These are phyloP conservation scores for Netelia fuscicornis DNA, from an alignment of 2,888 invertebrate genomes.

Conservation along the genomic window DNA sequence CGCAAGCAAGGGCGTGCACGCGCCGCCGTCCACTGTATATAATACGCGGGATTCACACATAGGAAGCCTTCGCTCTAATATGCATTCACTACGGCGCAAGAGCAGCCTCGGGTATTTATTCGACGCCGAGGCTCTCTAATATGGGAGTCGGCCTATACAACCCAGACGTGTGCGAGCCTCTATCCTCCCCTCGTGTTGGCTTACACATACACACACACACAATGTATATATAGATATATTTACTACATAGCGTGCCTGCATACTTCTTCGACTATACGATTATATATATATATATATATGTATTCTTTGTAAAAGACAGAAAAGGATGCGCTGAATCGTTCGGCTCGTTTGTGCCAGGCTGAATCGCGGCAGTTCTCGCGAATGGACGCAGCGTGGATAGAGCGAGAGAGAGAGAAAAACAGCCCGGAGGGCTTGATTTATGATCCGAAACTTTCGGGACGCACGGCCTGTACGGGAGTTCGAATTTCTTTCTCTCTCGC, in stretches of 20 bases:
- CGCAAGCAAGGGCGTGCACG: constrained; percentile 61
- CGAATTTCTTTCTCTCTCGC: constrained; percentile 40
- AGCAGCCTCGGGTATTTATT: constrained; percentile 63
- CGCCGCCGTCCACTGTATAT: constrained; percentile 46
- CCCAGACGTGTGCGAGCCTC: constrained; percentile 22
- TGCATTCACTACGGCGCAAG: constrained; percentile 46
- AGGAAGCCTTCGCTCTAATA: constrained; percentile 15
- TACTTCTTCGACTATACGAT: constrained; percentile 33
- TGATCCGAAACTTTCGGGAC: constrained; percentile 79
- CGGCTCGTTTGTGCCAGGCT: constrained; percentile 60
- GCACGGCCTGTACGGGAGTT: constrained; percentile 73
- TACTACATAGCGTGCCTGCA: constrained; percentile 21
- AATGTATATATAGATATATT: not conserved
- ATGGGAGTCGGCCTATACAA: no score
- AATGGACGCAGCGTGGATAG: constrained; percentile 37
- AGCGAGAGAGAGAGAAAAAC: constrained; percentile 59
- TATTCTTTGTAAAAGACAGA: constrained; percentile 19
- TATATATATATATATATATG: constrained; percentile 8
- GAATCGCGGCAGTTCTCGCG: constrained; percentile 52
- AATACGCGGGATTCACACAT: constrained; percentile 26
- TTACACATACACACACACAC: not conserved
- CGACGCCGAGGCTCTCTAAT: constrained; percentile 40
- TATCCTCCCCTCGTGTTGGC: constrained; percentile 16
- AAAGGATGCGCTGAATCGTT: constrained; percentile 62
- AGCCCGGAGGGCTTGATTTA: constrained; percentile 77